Conservation (phyloP, 2,888 invertebrate genomes). For the Drosophila mimica region DNA sequence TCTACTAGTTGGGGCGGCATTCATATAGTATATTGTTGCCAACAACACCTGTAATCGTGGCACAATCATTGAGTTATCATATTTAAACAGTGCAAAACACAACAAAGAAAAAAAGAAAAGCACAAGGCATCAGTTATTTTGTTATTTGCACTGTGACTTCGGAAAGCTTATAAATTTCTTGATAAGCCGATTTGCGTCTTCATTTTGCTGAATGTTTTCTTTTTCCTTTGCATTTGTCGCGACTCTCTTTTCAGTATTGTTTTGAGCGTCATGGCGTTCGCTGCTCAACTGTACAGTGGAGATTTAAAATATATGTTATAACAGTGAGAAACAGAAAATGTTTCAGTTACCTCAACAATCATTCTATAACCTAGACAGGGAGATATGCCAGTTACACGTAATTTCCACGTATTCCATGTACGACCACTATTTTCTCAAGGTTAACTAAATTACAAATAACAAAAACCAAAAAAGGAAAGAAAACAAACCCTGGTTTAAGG, state of each 20-base stretch:
- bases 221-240: slow-evolving; percentile 11
- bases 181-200: slow-evolving; percentile 81
- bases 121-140: slow-evolving; percentile 14
- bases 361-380: background rate
- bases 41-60: slow-evolving; percentile 81
- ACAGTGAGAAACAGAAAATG: slow-evolving; percentile 4
- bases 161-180: slow-evolving; percentile 52
- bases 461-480: background rate
- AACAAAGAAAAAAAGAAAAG: slow-evolving; percentile 4
- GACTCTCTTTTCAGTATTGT: slow-evolving; percentile 45
- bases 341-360: background rate
- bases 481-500: slow-evolving; percentile 16
- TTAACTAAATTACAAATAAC: slow-evolving; percentile 24
- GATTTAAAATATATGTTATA: slow-evolving; percentile 7
- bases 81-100: slow-evolving; percentile 46
- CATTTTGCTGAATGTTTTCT: slow-evolving; percentile 28
- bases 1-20: slow-evolving; percentile 51
- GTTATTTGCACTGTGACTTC: slow-evolving; percentile 50
- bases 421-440: slow-evolving; percentile 55
- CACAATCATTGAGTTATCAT: slow-evolving; percentile 73
- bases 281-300: slow-evolving; percentile 18
- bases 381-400: slow-evolving; percentile 13
- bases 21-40: slow-evolving; percentile 23
- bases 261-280: slow-evolving; percentile 41
- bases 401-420: slow-evolving; percentile 1